Evolutionary conservation across 2,797 vertebrate species (phyloP).

Genomic region (Sebastes nivosus): DNA sequence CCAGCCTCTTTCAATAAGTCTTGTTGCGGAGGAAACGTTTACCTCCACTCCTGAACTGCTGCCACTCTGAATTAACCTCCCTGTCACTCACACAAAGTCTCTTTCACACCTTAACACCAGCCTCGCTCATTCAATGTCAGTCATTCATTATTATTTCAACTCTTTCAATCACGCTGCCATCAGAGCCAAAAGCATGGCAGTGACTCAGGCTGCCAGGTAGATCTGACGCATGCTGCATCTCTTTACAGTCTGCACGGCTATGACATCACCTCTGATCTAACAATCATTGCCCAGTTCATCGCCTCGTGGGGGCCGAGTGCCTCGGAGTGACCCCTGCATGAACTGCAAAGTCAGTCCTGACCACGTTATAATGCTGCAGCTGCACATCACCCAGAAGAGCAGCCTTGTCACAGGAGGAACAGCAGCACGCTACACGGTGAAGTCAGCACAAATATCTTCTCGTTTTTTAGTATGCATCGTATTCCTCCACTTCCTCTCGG

Average conservation of each 20-base stretch:
- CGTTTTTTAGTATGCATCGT: constrained; percentile 16
- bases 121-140: constrained; percentile 2
- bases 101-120: constrained; percentile 10
- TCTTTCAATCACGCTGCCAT: not conserved
- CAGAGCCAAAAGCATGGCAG: not conserved
- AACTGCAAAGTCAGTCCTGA: constrained; percentile 61
- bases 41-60: constrained; percentile 9
- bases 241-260: not conserved
- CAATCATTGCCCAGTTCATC: not conserved
- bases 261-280: not conserved
- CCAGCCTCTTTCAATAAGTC: no score
- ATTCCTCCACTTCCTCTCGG: not conserved
- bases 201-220: not conserved
- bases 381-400: constrained; percentile 53
- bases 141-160: not conserved
- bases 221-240: not conserved
- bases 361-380: constrained; percentile 63
- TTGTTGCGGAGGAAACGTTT: constrained; percentile 3
- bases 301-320: not conserved
- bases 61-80: constrained; percentile 24
- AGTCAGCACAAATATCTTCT: constrained; percentile 62
- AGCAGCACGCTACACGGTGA: constrained; percentile 4
- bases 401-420: constrained; percentile 40
- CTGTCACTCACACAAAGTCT: constrained; percentile 31
- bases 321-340: constrained; percentile 24